Evolutionary conservation across 1,140 invertebrate genomes (phyloP).

Genomic region (Leptestheria dahalacensis): DNA sequence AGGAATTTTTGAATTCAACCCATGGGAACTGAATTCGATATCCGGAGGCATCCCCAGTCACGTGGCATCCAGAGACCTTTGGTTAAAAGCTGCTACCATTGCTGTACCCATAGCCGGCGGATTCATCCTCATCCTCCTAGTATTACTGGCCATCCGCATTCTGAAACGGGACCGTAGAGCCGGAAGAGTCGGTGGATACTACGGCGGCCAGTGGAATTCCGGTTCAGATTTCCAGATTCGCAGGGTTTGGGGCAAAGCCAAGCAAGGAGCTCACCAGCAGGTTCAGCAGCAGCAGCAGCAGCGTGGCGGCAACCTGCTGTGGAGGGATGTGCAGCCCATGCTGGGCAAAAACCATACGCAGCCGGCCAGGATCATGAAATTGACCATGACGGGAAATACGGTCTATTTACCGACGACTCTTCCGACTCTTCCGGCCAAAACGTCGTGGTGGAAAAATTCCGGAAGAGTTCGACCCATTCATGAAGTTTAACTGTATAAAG

Average conservation of each 20-base stretch:
- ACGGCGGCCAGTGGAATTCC: not conserved
- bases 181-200: not conserved
- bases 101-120: slow-evolving; percentile 67
- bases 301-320: not conserved
- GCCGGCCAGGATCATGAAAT: not conserved
- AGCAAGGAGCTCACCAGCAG: not conserved
- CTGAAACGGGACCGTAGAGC: slow-evolving; percentile 37
- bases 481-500: no score
- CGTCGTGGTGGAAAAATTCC: not conserved
- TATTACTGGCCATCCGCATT: slow-evolving; percentile 56
- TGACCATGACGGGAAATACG: not conserved
- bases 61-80: slow-evolving; percentile 36
- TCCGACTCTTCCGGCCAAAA: not conserved
- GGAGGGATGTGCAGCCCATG: not conserved
- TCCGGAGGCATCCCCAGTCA: no score
- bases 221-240: not conserved
- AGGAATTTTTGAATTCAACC: no score
- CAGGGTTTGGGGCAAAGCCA: not conserved
- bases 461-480: not conserved
- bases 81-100: slow-evolving; percentile 72
- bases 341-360: not conserved
- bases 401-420: not conserved
- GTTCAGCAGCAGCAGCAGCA: not conserved
- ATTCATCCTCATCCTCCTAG: slow-evolving; percentile 57
- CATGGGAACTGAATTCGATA: no score